A percentile compares a stretch with the other conserved stretches of the same genome.
These are phyloP conservation scores for Glaucopsyche alexis DNA, from an alignment of 2,888 invertebrate species.

Conservation along the genomic window DNA sequence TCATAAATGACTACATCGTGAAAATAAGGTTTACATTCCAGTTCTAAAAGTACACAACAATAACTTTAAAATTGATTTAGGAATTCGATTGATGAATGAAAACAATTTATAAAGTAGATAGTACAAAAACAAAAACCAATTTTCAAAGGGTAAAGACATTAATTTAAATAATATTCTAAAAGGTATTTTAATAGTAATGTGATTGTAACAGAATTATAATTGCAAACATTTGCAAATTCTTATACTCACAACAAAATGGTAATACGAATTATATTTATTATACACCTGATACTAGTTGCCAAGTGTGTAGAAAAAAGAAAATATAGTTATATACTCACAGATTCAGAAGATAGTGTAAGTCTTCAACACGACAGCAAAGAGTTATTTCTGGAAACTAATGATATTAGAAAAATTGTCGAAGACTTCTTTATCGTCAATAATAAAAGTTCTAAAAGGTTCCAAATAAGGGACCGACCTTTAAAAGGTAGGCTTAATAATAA, in stretches of 20 bases:
- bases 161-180: no score
- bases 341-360: neutral
- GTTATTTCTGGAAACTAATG: neutral
- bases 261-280: neutral
- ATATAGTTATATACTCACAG: neutral
- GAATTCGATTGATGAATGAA: no score
- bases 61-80: neutral
- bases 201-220: no score
- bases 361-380: neutral
- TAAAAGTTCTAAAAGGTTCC: neutral
- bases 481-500: neutral
- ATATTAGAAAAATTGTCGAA: neutral
- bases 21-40: neutral
- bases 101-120: no score
- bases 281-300: neutral
- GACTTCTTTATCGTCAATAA: neutral
- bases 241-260: neutral
- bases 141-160: no score
- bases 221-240: neutral
- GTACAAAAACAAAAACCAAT: no score
- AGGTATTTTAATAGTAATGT: no score
- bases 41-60: neutral
- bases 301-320: neutral
- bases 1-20: neutral
- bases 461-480: constrained; percentile 5